phyloP scores from a whole-genome alignment of 64 coral and sea anemone genomes.

The Platygyra sinensis region DNA sequence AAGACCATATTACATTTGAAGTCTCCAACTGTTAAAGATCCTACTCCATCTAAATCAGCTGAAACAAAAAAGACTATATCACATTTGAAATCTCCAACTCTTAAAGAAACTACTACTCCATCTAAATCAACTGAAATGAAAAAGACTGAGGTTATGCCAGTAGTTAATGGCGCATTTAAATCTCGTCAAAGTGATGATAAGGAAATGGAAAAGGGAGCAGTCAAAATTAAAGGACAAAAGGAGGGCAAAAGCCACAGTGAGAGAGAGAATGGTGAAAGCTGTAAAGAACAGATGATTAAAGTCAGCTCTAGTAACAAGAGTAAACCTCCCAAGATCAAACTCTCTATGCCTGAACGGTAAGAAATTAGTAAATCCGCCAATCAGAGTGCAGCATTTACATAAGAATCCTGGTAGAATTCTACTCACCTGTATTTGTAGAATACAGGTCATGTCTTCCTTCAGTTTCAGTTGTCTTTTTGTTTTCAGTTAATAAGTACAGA shows the following conservation, averaged over 20 bases:
- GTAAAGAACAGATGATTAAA: neutral
- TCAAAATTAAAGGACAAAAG: constrained; percentile 16
- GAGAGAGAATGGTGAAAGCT: neutral
- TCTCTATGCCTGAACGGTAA: constrained; percentile 59
- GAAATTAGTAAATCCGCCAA: neutral
- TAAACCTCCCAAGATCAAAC: constrained; percentile 84
- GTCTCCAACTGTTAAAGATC: neutral
- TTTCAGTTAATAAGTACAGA: too few relatives aligned
- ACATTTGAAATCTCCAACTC: constrained; percentile 7
- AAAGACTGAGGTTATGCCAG: neutral
- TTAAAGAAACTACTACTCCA: neutral
- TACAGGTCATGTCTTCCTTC: too few relatives aligned
- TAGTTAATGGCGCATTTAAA: constrained; percentile 5
- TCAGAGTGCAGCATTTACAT: too few relatives aligned
- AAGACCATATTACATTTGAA: neutral
- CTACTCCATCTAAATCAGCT: neutral
- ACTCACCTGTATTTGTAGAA: too few relatives aligned
- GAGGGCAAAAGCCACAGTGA: neutral
- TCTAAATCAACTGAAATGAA: neutral
- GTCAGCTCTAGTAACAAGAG: constrained; percentile 28
- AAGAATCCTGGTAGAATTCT: too few relatives aligned
- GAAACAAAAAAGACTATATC: constrained; percentile 1
- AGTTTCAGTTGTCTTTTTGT: too few relatives aligned
- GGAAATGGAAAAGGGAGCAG: neutral
- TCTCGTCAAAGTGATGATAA: neutral